Evolutionary conservation across 37 sponge, comb jelly and placozoan genomes (phyloP).

Genomic region (Axinella damicornis): DNA sequence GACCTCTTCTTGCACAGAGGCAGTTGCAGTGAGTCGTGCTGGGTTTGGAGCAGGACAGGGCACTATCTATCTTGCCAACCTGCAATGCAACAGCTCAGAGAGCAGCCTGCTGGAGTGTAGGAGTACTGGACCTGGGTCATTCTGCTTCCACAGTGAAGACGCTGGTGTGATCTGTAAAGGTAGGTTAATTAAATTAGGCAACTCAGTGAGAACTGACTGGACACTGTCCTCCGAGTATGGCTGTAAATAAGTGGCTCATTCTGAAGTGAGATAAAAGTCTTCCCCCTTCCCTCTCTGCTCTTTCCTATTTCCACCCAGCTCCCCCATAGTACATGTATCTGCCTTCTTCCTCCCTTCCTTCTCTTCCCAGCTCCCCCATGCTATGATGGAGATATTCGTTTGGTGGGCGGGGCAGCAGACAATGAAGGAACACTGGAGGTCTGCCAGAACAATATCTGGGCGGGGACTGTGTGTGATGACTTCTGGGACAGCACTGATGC

Average conservation of each 20-base stretch:
- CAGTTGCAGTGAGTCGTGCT: slow-evolving; percentile 7
- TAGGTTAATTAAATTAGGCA: background rate
- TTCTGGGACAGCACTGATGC: slow-evolving; percentile 32
- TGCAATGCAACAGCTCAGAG: slow-evolving; percentile 23
- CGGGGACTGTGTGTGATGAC: slow-evolving; percentile 48
- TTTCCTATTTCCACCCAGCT: too few species aligned
- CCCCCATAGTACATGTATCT: too few species aligned
- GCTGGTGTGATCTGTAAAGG: slow-evolving; percentile 24
- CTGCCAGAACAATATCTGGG: slow-evolving; percentile 15
- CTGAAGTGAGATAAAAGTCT: too few species aligned
- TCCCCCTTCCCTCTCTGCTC: too few species aligned
- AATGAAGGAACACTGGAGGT: slow-evolving; percentile 47
- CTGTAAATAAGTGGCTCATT: too few species aligned
- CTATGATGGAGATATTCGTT: slow-evolving; percentile 16
- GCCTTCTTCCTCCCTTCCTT: too few species aligned
- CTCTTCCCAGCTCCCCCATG: too few species aligned
- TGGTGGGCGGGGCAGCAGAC: background rate
- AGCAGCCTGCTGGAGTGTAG: slow-evolving; percentile 13
- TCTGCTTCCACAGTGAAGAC: slow-evolving; percentile 28
- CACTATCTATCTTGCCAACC: background rate
- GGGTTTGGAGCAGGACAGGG: slow-evolving; percentile 19
- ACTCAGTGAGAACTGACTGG: too few species aligned
- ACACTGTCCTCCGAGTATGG: too few species aligned
- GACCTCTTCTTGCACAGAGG: slow-evolving; percentile 1
- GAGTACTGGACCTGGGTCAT: background rate